A percentile compares a stretch with the other conserved stretches of the same genome.
Evolutionary conservation across 1,140 invertebrate species (phyloP).

Genomic region (Portunus trituberculatus): DNA sequence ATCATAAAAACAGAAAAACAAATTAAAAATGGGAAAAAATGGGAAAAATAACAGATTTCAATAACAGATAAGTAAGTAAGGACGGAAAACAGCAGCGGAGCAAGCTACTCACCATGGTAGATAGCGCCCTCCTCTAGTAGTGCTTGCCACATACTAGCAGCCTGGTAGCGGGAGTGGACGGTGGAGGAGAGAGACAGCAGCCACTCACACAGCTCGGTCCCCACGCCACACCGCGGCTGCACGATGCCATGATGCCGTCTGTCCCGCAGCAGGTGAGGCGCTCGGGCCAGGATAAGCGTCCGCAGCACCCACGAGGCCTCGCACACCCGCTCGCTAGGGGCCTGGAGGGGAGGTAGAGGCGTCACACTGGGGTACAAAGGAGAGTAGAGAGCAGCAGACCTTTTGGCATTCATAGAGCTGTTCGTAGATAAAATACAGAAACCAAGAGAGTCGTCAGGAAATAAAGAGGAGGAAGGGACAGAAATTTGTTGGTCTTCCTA

Average conservation of each 20-base stretch:
- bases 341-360: conserved; percentile 78
- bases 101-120: conserved; percentile 85
- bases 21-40: background rate
- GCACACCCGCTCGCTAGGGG: conserved; percentile 85
- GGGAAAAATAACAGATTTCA: too few species aligned
- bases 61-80: too few species aligned
- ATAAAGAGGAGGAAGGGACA: too few species aligned
- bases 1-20: background rate
- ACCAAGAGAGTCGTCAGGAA: too few species aligned
- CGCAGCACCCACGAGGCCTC: conserved; percentile 87
- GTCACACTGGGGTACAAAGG: background rate
- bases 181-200: conserved; percentile 81
- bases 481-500: too few species aligned
- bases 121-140: conserved; percentile 91
- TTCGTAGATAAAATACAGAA: too few species aligned
- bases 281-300: conserved; percentile 85
- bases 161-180: conserved; percentile 86
- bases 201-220: conserved; percentile 90
- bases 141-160: conserved; percentile 91
- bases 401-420: too few species aligned
- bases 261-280: conserved; percentile 85
- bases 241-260: conserved; percentile 80
- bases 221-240: conserved; percentile 79
- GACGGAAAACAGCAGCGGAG: too few species aligned
- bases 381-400: too few species aligned